phyloP scores from a whole-genome alignment of 2,888 invertebrate genomes.

The Cataglyphis rosenhaueri region DNA sequence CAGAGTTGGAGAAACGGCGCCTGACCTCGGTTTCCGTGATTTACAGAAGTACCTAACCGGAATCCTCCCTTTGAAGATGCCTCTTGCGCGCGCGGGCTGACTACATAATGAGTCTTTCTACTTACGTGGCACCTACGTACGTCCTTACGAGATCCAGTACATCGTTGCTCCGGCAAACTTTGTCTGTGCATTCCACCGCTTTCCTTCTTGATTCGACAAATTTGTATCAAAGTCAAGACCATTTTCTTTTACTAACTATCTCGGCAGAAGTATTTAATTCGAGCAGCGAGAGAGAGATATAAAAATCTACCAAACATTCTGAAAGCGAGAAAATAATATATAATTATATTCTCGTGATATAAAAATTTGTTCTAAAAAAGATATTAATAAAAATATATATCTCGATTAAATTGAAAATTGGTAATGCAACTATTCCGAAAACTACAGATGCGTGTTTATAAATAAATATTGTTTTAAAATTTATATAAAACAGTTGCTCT shows the following conservation, averaged over 20 bases:
- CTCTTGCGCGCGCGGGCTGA: conserved; percentile 62
- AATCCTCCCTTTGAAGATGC: conserved; percentile 73
- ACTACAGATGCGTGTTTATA: not conserved
- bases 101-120: conserved; percentile 78
- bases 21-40: conserved; percentile 69
- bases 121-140: conserved; percentile 65
- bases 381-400: too few relatives aligned
- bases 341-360: not conserved
- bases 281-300: not conserved
- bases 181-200: conserved; percentile 25
- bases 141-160: conserved; percentile 41
- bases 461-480: not conserved
- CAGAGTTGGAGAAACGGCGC: conserved; percentile 60
- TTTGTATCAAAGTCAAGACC: conserved; percentile 34
- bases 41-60: conserved; percentile 57
- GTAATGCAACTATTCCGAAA: not conserved
- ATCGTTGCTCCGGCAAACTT: conserved; percentile 42
- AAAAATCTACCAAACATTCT: not conserved
- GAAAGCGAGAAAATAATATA: not conserved
- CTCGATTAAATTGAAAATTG: not conserved
- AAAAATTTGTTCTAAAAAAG: not conserved
- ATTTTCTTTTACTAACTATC: conserved; percentile 24
- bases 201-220: conserved; percentile 36
- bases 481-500: not conserved
- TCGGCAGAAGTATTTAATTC: conserved; percentile 38